Evolutionary conservation across 2,113 vertebrate genomes (phyloP), one percentile per base, ranked within the genome.

Genomic region (Isichthys henryi): DNA sequence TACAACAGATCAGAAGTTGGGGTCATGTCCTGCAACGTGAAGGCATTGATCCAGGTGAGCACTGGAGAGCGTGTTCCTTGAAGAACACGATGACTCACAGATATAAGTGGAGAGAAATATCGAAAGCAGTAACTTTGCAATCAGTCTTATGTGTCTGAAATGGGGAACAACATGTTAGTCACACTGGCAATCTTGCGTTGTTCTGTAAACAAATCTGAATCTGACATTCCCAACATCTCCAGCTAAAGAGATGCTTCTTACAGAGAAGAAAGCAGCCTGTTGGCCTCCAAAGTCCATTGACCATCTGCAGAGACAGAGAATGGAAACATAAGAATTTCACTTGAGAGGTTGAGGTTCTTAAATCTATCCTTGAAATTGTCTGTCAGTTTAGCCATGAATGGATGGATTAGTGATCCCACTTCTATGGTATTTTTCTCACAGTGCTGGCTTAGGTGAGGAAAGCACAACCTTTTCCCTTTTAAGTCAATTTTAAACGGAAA

Each of bases 21-120:
- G 23, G 19, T 86, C n/a, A 4, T 52, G 48, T 35, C 13, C 46
- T 52, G 23, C n/a, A 27, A 52, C 2, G 2, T 43, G 19, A 35
- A 86, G 23, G n/a, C 84, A 86, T 15, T 86, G 46, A 52, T 17
- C 48, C 10, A 17, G 84, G n/a, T 86, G 49, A 11, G 19, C 13
- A 31, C 27, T 86, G 46, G 45, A 49, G 27, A 86, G 23, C 2
- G 0, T n/a, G n/a, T 17, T 35, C 45, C 46, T 27, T 19, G 3
- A 27, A 52, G 49, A 86, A 91, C 82, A 89, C n/a, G 9, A 82
- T 89, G 88, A 89, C 49, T 91, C 84, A 89, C 88, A 91, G 15
- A 91, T 87, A 88, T 89, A 89, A 10, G 50, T 91, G 66, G 88
- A 89, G 52, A 49, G 83, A 62, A 89, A 88, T 46, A 86, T 52